A percentile compares a stretch with the other conserved stretches of the same genome.
Evolutionary conservation across 2,113 vertebrate genomes (phyloP).

Genomic region (Tinamus guttatus): DNA sequence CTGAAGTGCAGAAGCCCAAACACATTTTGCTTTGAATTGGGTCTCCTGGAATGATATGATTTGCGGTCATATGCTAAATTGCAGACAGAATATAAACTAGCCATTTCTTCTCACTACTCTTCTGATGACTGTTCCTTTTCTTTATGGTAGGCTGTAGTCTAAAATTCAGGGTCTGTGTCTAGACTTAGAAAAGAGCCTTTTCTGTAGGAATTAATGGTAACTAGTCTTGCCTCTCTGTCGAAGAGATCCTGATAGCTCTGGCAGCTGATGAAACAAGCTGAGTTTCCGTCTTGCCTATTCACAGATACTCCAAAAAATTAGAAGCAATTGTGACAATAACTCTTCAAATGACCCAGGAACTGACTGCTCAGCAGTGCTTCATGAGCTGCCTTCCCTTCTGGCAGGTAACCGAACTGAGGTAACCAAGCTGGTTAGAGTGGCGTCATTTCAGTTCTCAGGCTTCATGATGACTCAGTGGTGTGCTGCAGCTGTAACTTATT

Average conservation of each 20-base stretch:
- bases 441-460: background rate
- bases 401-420: background rate
- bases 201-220: background rate
- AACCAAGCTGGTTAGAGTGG: background rate
- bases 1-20: slow-evolving; percentile 68
- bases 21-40: slow-evolving; percentile 67
- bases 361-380: background rate
- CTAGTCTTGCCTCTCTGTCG: background rate
- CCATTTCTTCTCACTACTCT: background rate
- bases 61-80: slow-evolving; percentile 50
- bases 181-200: background rate
- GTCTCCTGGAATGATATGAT: slow-evolving; percentile 51
- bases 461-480: background rate
- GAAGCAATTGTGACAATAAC: background rate
- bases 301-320: background rate
- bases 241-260: background rate
- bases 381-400: background rate
- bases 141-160: background rate
- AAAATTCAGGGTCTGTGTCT: background rate
- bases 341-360: background rate
- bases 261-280: background rate
- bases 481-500: background rate
- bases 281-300: background rate
- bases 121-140: background rate
- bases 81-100: slow-evolving; percentile 35